These are phyloP conservation scores for Blera fallax DNA, from an alignment of 2,888 invertebrate genomes.

Conservation along the genomic window DNA sequence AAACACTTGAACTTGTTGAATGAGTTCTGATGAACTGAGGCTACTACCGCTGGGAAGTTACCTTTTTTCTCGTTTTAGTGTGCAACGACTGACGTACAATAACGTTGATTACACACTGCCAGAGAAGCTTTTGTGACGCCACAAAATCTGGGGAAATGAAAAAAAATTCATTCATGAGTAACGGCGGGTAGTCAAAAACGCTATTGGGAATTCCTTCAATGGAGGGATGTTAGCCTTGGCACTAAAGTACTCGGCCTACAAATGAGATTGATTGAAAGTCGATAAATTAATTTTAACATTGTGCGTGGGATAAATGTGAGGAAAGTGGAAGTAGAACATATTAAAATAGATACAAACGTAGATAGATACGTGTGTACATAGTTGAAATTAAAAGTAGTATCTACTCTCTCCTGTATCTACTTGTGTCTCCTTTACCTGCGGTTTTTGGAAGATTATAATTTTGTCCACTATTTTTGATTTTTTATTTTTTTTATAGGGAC, in stretches of 20 bases:
- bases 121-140: background rate
- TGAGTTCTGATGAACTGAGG: background rate
- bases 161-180: conserved; percentile 6
- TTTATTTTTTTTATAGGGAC: too few relatives aligned
- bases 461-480: too few relatives aligned
- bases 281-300: background rate
- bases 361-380: too few relatives aligned
- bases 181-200: background rate
- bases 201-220: background rate
- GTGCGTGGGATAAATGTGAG: background rate
- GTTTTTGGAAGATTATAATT: too few relatives aligned
- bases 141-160: background rate
- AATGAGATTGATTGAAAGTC: background rate
- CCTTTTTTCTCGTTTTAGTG: background rate
- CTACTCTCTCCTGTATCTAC: too few relatives aligned
- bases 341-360: background rate
- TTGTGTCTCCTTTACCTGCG: too few relatives aligned
- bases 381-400: too few relatives aligned
- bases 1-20: conserved; percentile 18
- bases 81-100: background rate
- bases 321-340: background rate
- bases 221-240: background rate
- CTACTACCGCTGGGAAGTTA: background rate
- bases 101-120: background rate
- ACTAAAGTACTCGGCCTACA: background rate